Percentiles rank a stretch among this genome's conserved stretches.
Conservation (phyloP, 2,888 invertebrate genomes). For the Adela reaumurella region DNA sequence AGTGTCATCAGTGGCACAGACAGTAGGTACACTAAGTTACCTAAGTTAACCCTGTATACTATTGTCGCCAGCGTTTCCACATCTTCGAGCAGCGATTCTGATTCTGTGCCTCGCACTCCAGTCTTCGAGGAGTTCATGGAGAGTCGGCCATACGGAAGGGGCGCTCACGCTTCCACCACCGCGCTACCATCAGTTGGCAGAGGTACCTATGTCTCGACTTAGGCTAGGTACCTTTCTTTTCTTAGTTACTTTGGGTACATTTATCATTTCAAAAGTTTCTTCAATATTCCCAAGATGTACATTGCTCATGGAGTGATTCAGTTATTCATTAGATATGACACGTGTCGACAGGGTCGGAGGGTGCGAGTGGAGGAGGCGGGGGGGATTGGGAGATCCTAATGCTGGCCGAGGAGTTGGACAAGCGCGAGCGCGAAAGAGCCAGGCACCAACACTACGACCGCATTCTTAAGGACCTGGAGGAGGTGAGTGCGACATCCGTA, state of each 20-base stretch:
- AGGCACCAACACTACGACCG: constrained; percentile 33
- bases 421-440: constrained; percentile 45
- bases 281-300: no score
- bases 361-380: constrained; percentile 29
- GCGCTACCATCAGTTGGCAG: constrained; percentile 12
- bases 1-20: not conserved
- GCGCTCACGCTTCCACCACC: constrained; percentile 22
- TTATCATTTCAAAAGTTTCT: no score
- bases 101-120: constrained; percentile 43
- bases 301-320: no score
- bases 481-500: no score
- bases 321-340: no score
- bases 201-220: no score
- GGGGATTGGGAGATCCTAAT: constrained; percentile 78
- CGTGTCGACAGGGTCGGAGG: no score
- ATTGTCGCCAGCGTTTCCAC: constrained; percentile 40
- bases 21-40: not conserved
- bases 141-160: constrained; percentile 19
- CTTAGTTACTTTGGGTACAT: no score
- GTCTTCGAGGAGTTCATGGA: constrained; percentile 48
- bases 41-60: not conserved
- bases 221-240: no score
- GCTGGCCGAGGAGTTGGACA: constrained; percentile 70
- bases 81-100: constrained; percentile 45
- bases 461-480: constrained; percentile 42